These are phyloP conservation scores for Thymelicus sylvestris DNA, from an alignment of 2,888 invertebrate genomes.

Conservation along the genomic window DNA sequence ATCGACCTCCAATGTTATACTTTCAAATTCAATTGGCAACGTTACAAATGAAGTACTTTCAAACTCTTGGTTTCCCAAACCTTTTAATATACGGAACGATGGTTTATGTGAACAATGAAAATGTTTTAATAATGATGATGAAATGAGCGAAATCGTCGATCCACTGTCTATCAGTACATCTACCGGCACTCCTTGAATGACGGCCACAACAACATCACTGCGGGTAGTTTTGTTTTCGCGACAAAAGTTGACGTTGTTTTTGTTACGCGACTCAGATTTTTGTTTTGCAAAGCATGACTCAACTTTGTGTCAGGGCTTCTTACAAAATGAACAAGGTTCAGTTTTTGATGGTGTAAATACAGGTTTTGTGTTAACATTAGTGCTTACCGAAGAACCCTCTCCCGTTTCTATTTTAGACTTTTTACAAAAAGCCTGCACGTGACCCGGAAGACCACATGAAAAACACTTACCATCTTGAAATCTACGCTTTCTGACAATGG, in stretches of 20 bases:
- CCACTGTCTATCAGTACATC: slow-evolving; percentile 40
- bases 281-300: slow-evolving; percentile 42
- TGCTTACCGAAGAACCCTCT: too few species aligned
- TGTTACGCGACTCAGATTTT: slow-evolving; percentile 35
- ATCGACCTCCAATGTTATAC: slow-evolving; percentile 20
- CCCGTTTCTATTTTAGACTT: slow-evolving; percentile 2
- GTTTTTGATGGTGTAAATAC: neutral
- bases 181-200: slow-evolving; percentile 38
- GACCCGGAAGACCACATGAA: slow-evolving; percentile 35
- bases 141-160: slow-evolving; percentile 9
- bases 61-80: slow-evolving; percentile 2
- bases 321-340: slow-evolving; percentile 30
- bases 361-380: too few species aligned
- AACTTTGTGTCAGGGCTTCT: slow-evolving; percentile 40
- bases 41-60: slow-evolving; percentile 4
- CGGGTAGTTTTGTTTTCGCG: slow-evolving; percentile 30
- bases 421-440: slow-evolving; percentile 26
- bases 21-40: slow-evolving; percentile 10
- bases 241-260: slow-evolving; percentile 17
- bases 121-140: slow-evolving; percentile 12
- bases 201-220: slow-evolving; percentile 33
- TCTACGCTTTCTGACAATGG: slow-evolving; percentile 6
- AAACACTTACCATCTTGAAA: slow-evolving; percentile 35
- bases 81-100: neutral
- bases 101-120: neutral